Evolutionary conservation across 1,140 invertebrate species (phyloP), one percentile per base, ranked within the genome.

Genomic region (Listronotus bonariensis): DNA sequence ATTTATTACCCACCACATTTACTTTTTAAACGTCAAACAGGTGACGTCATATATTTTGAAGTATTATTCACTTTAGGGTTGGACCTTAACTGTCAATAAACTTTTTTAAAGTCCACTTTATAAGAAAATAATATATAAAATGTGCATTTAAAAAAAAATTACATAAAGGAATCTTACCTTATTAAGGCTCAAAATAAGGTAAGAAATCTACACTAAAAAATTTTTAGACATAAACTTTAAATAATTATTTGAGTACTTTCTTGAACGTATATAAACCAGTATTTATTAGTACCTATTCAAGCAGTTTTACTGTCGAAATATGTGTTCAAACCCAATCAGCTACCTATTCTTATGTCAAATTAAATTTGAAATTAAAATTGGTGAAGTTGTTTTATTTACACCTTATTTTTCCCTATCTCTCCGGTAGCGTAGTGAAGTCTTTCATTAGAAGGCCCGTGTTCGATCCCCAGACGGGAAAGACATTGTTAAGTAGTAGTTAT

Each of bases 241-340:
- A 20, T 36, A 67, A 42, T 65, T 68, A 67, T 61, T 55, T 52
- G 31, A 42, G 61, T 56, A 68, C 62, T 48, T 67, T 69, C 58
- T 59, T 70, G 56, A 52, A 53, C 6, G 15, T 68, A 67, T 46
- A 41, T 64, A 53, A 48, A 67, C 67, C 67, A 72, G 69, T 74
- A 74, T 72, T 68, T 58, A 72, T 46, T 74, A 75, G 72, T 72
- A 74, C 71, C 71, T 76, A 74, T 74, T 72, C 58, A 15, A 68
- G 70, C 74, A 76, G 73, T 76, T 73, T 72, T 70, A 74, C 72
- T 75, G 75, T 75, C 67, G 57, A 70, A 70, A 75, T 76, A 77
- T 77, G 76, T 77, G 76, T 77, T 77, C 76, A 77, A 70, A 75
- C 74, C 73, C 74, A 77, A 75, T 77, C 76, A 76, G 71, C 72